Evolutionary conservation across 2,113 vertebrate genomes (phyloP).

Genomic region (Mola mola): DNA sequence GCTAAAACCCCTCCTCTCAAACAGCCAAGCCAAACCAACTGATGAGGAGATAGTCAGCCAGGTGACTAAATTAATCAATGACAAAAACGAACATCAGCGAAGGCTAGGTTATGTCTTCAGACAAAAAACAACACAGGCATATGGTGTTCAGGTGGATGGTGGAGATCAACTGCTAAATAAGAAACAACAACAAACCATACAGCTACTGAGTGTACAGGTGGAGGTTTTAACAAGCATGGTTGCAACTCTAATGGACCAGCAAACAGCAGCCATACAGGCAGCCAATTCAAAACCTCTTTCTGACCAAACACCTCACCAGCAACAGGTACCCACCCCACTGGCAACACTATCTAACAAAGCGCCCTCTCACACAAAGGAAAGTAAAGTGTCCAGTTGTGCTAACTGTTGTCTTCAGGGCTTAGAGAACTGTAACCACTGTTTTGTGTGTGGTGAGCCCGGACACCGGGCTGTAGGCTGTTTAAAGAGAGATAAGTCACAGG

Average conservation of each 20-base stretch:
- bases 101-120: neutral
- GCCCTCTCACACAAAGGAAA: neutral
- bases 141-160: neutral
- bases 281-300: neutral
- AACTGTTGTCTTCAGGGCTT: neutral
- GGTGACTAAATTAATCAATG: conserved; percentile 1
- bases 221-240: conserved; percentile 12
- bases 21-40: neutral
- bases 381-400: neutral
- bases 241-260: neutral
- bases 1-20: neutral
- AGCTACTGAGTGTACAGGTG: conserved; percentile 8
- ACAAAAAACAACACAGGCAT: neutral
- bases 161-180: neutral
- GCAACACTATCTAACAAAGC: neutral
- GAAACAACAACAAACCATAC: neutral
- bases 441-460: neutral
- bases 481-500: neutral
- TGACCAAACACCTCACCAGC: neutral
- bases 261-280: no score
- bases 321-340: no score
- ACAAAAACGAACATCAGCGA: conserved; percentile 3
- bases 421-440: conserved; percentile 6
- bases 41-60: conserved; percentile 19
- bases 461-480: neutral